Conservation (phyloP, 2,888 invertebrate genomes). For the Lordiphosa andalusiaca region DNA sequence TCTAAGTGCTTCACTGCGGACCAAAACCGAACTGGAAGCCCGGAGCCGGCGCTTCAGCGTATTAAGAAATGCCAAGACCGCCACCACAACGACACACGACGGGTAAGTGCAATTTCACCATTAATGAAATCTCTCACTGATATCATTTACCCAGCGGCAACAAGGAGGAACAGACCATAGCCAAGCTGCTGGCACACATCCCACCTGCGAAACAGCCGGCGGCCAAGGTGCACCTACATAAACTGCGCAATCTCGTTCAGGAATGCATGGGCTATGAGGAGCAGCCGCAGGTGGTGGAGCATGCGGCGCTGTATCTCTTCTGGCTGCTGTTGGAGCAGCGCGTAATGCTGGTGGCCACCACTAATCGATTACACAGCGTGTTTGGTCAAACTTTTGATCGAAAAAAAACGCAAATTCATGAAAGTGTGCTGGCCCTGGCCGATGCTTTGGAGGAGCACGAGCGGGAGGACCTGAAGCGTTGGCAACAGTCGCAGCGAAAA, state of each 20-base stretch:
- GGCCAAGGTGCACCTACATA: conserved; percentile 72
- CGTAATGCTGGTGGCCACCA: conserved; percentile 83
- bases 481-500: conserved; percentile 58
- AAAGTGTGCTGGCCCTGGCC: conserved; percentile 82
- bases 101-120: conserved; percentile 55
- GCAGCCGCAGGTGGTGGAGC: conserved; percentile 83
- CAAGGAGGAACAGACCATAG: conserved; percentile 58
- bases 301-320: conserved; percentile 84
- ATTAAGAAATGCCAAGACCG: conserved; percentile 17
- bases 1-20: conserved; percentile 84
- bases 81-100: conserved; percentile 3
- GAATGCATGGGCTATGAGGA: conserved; percentile 82
- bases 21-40: conserved; percentile 83
- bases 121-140: conserved; percentile 38
- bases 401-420: conserved; percentile 83
- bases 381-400: conserved; percentile 83
- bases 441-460: conserved; percentile 81
- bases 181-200: conserved; percentile 56
- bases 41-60: conserved; percentile 56
- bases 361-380: conserved; percentile 82
- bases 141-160: conserved; percentile 22
- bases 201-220: conserved; percentile 50
- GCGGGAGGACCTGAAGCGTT: conserved; percentile 81
- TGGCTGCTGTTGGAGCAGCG: conserved; percentile 83
- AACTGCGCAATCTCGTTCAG: conserved; percentile 77